Conservation (phyloP, 2,113 vertebrate species). For the Bubo blakistoni region DNA sequence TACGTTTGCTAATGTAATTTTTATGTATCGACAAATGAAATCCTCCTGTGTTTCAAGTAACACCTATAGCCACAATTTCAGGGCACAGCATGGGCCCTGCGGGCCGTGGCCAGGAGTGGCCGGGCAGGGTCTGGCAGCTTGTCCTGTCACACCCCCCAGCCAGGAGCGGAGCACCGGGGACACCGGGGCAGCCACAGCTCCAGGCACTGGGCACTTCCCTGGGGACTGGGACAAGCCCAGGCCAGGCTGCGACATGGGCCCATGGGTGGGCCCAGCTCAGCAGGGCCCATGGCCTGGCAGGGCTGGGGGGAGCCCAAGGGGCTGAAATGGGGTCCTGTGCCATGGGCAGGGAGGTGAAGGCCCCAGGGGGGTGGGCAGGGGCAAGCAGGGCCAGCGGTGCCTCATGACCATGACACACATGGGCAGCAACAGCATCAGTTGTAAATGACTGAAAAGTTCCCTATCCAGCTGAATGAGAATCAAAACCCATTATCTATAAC, state of each 20-base stretch:
- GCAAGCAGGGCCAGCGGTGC: fast-evolving
- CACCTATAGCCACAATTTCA: background rate
- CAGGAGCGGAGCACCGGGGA: background rate
- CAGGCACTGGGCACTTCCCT: fast-evolving
- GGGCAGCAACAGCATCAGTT: background rate
- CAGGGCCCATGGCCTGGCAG: background rate
- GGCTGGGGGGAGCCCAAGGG: too few species aligned
- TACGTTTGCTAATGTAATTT: background rate
- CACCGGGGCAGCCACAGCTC: background rate
- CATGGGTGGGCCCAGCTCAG: background rate
- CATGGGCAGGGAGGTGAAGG: background rate
- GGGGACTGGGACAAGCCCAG: background rate
- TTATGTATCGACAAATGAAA: background rate
- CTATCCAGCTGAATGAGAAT: background rate
- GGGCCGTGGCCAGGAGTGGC: fast-evolving
- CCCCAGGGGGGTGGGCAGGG: too few species aligned
- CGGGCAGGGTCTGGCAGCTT: fast-evolving
- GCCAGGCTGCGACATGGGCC: background rate
- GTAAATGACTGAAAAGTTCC: background rate
- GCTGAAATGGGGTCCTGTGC: background rate
- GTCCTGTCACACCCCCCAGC: background rate
- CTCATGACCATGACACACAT: fast-evolving
- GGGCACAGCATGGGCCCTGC: fast-evolving
- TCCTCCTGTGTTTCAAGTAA: background rate
- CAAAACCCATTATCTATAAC: background rate